Base-by-base conservation (phyloP, 2,888 invertebrate species). In the Xestia c-nigrum region DNA sequence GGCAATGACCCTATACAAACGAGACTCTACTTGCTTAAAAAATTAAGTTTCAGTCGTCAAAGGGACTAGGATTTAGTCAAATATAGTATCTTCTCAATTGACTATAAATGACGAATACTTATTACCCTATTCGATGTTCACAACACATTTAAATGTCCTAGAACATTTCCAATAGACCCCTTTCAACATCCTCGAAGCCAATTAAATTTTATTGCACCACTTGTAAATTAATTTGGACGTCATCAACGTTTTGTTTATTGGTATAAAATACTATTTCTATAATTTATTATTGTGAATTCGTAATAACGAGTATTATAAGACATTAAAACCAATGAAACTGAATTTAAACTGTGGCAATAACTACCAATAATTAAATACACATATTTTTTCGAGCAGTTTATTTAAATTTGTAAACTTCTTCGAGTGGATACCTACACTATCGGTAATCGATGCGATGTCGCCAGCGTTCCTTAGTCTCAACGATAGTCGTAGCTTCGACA, bases 381-480 rank as follows among this genome's bases (percentile, higher is more conserved):
- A 38, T 24, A 57, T 55, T 16, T 1, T 12, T 40, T 78, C 50
- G 5, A 47, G 40, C 40, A 16, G n/a, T 50, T 71, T 19, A 40
- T 57, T 46, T 47, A 50, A 61, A 19, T 59, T 0, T 7, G 31
- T 31, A 19, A 14, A 3, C 21, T 61, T 47, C 0, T 73, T 43
- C 10, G 21, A 55, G 21, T 75, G 47, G 46, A n/a, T 64, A 70
- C 7, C 19, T 57, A 59, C 0, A 55, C 63, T 92, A 93, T 93
- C 90, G 91, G 90, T 89, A 94, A 94, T 95, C 95, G 94, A 95
- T 94, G 92, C 95, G 94, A 95, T 94, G 92, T 88, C 90, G 90
- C 84, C 91, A 89, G 91, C 92, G 92, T 93, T 92, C 90, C 91
- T 90, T 83, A 88, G 90, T 91, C 91, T 91, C 91, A 89, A 88